Conservation (phyloP, 2,113 vertebrate species). For the Pithys albifrons region DNA sequence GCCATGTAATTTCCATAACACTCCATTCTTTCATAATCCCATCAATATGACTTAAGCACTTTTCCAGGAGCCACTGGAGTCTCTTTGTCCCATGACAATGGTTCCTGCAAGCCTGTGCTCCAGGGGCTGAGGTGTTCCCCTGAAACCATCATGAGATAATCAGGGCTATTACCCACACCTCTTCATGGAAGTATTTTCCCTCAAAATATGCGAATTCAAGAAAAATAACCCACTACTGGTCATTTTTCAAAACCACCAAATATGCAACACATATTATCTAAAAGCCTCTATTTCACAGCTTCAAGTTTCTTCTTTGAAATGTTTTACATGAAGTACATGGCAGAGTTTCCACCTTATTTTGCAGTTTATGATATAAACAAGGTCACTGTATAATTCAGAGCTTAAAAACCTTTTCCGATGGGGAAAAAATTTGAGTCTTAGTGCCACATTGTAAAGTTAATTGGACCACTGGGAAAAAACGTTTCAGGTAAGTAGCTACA, state of each 20-base stretch:
- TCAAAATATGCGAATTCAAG: neutral
- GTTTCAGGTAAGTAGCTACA: conserved; percentile 11
- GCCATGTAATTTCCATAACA: too few relatives aligned
- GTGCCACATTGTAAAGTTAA: neutral
- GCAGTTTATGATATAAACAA: conserved; percentile 25
- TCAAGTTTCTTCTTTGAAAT: neutral
- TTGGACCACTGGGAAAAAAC: conserved; percentile 37
- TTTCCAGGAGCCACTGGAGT: too few relatives aligned
- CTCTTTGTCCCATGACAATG: too few relatives aligned
- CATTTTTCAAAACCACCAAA: neutral
- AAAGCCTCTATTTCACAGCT: neutral
- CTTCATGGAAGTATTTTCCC: neutral
- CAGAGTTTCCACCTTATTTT: neutral
- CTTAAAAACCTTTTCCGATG: neutral
- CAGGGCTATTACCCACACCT: neutral
- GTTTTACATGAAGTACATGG: neutral
- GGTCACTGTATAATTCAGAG: neutral
- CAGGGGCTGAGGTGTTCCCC: too few relatives aligned
- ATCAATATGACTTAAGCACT: too few relatives aligned
- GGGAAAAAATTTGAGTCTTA: neutral
- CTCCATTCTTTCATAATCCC: too few relatives aligned
- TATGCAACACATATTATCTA: neutral
- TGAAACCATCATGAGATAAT: too few relatives aligned
- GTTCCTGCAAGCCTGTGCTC: too few relatives aligned
- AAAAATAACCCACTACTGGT: neutral